phyloP scores from a whole-genome alignment of 2,888 invertebrate genomes.

The Malachius bipustulatus region DNA sequence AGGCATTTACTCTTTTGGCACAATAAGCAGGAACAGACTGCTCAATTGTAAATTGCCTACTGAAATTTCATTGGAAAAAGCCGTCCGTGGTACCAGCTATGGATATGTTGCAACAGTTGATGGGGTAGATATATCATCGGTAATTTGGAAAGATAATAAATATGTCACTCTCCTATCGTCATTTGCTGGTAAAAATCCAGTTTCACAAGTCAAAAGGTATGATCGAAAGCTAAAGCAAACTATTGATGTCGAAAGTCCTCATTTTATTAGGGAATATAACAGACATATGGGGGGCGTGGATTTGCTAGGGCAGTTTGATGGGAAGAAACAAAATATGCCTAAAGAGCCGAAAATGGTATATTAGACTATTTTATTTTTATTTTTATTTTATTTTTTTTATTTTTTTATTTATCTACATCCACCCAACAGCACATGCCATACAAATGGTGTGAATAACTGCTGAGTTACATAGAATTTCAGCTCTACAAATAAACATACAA shows the following conservation, averaged over 20 bases:
- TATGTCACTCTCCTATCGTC: constrained; percentile 8
- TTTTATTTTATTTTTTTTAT: constrained; percentile 15
- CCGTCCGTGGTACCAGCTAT: constrained; percentile 24
- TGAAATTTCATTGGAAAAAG: constrained; percentile 18
- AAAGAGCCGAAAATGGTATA: constrained; percentile 16
- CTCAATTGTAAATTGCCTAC: constrained; percentile 22
- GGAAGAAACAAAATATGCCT: constrained; percentile 13
- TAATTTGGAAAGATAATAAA: too few species aligned
- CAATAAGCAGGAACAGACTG: constrained; percentile 10
- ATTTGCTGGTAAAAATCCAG: constrained; percentile 10
- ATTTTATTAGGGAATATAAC: constrained; percentile 9
- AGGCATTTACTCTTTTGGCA: constrained; percentile 11
- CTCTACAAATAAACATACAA: too few species aligned
- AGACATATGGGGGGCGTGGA: constrained; percentile 17
- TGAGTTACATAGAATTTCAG: too few species aligned
- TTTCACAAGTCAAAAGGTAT: constrained; percentile 9
- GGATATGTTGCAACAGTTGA: constrained; percentile 12
- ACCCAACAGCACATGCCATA: too few species aligned
- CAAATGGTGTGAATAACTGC: too few species aligned
- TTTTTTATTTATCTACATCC: too few species aligned
- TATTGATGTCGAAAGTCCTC: constrained; percentile 10
- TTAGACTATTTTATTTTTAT: constrained; percentile 17
- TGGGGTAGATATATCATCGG: constrained; percentile 8
- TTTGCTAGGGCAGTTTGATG: constrained; percentile 13
- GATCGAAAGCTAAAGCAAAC: constrained; percentile 7